Base-by-base conservation (phyloP, 2,797 vertebrate species). In the Gymnoscopelus braueri region DNA sequence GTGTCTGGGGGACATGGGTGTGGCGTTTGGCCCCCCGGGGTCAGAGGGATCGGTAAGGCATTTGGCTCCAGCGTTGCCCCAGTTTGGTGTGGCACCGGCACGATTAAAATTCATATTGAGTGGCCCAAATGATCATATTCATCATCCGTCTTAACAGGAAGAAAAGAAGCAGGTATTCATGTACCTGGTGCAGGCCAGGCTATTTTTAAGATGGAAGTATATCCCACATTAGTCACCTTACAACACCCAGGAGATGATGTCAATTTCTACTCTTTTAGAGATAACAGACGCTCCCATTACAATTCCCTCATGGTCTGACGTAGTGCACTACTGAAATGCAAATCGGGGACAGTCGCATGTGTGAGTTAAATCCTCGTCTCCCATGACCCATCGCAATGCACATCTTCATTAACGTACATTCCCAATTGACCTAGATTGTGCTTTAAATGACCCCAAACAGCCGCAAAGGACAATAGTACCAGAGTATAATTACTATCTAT, bases 201-300 rank as follows among this genome's bases (percentile, higher is more conserved):
- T 90, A 90, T 90, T 91, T 44, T 89, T 88, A 86, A 83, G 83
- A 87, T 60, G 72, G 82, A 81, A 73, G 76, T 72, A 61, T 80
- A 82, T 84, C 82, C 19, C 73, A 65, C 77, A 84, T 89, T 80
- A 83, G 84, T 88, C 83, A 80, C 83, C 84, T 83, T 56, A 44
- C 58, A 88, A 81, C 87, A 83, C 83, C 85, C 84, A 69, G 63
- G 84, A 88, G 83, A 78, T 76, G 54, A 73, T 82, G 89, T 85
- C 77, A 58, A 87, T 89, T 90, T 78, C 56, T 61, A 24, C 67
- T 80, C 87, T 83, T 73, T 54, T 47, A 86, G 82, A 87, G 84
- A 78, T 79, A 81, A 83, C 75, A 64, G 85, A 80, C 77, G 73
- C 69, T 87, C 85, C 89, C 82, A 84, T 90, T 91, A 79, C 26